Base-by-base conservation (phyloP, 2,888 invertebrate genomes). In the Ophonus ardosiacus region DNA sequence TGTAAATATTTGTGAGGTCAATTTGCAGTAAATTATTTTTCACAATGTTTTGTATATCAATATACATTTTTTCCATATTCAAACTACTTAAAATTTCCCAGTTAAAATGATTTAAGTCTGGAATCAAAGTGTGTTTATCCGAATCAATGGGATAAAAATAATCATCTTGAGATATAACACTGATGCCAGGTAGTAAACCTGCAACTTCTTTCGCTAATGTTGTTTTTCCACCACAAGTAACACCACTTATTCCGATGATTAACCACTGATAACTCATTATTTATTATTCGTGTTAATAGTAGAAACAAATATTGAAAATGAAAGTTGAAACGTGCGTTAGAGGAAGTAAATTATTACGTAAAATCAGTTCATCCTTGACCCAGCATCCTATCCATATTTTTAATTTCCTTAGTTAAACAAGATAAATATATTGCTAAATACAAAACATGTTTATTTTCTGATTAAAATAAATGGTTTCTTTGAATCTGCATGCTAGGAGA, bases 181-280 rank as follows among this genome's bases (percentile, higher is more conserved):
- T 87, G 31, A 92, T 91, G 81, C 90, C 88, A 0, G 92, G 90
- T 0, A 93, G 90, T 38, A 87, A 89, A 0, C 91, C 89, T 5
- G 90, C 91, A 17, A 97, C 89, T 84, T 92, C 91, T 81, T 92
- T 92, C 0, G 96, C 93, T 56, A 97, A 89, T 0, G 96, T 95
- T 0, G 96, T 96, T 91, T 97, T 97, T 0, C 97, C 97, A 18
- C 96, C 96, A 88, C 96, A 96, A 0, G 97, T 97, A 0, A 96
- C 95, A 0, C 97, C 96, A 57, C 96, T 94, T 86, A 97, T 93
- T 7, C 96, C 97, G 85, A 96, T 91, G 80, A 95, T 87, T 86
- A 90, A 87, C 85, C 85, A 85, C 59, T 79, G 57, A 24, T 17
- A 24, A 24, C 18, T 31, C 85, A 85, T 85, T 63, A 79, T 79